phyloP scores from a whole-genome alignment of 1,140 invertebrate genomes.

The Sinella curviseta region DNA sequence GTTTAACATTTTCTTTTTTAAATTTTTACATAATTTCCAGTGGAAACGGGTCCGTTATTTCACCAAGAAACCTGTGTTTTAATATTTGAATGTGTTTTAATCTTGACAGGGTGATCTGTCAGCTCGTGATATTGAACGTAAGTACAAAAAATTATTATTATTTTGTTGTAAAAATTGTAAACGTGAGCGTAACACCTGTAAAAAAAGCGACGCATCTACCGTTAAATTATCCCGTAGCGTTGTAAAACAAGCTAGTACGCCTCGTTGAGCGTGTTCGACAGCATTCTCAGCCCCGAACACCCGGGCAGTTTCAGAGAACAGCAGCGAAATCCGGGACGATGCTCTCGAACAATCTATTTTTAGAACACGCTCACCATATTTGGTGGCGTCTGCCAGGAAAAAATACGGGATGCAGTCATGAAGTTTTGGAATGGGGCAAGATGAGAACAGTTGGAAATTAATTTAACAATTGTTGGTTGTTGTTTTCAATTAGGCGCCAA shows the following conservation, averaged over 20 bases:
- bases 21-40: not conserved
- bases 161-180: not conserved
- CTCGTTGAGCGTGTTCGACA: no score
- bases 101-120: slow-evolving; percentile 51
- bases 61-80: not conserved
- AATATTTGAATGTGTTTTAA: slow-evolving; percentile 31
- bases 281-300: no score
- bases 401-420: no score
- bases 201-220: no score
- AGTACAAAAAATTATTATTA: slow-evolving; percentile 47
- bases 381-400: no score
- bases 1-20: slow-evolving; percentile 5
- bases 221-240: no score
- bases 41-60: no score
- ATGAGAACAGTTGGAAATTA: not conserved
- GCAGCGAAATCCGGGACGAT: no score
- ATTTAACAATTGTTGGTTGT: not conserved
- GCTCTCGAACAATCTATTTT: not conserved
- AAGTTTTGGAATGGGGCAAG: not conserved
- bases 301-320: no score
- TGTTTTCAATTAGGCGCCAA: slow-evolving; percentile 68
- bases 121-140: slow-evolving; percentile 54
- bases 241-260: no score
- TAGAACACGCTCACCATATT: not conserved
- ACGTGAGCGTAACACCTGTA: not conserved